Base-by-base conservation (phyloP, 2,888 invertebrate species). In the Diloba caeruleocephala region DNA sequence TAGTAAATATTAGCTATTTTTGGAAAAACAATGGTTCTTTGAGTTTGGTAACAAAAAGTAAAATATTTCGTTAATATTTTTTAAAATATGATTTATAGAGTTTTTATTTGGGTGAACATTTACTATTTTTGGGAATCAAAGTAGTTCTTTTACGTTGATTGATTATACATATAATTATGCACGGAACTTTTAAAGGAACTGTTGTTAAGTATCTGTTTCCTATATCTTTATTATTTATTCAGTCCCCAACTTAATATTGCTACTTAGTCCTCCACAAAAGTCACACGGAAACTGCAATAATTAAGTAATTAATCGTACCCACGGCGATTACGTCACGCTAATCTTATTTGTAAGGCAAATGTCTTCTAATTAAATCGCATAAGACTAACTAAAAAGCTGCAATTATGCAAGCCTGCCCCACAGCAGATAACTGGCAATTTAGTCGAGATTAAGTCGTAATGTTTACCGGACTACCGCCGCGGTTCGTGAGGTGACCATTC, bases 371-470 rank as follows among this genome's bases (percentile, higher is more conserved):
- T 79, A 79, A 62, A 79, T 71, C 46, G 50, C 67, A 68, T 61
- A 69, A 72, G 21, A 69, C 50, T 41, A 62, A 58, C 38, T 65
- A 65, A 74, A 77, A 79, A 81, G 75, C 71, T 73, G 77, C 81
- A 81, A 84, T 84, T 80, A 82, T 81, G 79, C 76, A 73, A 68
- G 73, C 72, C 79, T 81, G 79, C 75, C 65, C 72, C 70, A 71
- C 74, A 74, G 75, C 72, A 82, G 85, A 84, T 85, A 88, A 81
- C 82, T 76, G 80, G 81, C 81, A 86, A 88, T 89, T 87, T 84
- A 82, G 76, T 69, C 58, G 71, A 87, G 89, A 89, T 89, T 90
- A 89, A 85, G 85, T 82, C 81, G 84, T 88, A 85, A 87, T 85
- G 82, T 79, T 84, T 74, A 79, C 79, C 69, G 79, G 78, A 78